Evolutionary conservation across 2,888 invertebrate species (phyloP), one percentile per base, ranked within the genome.

Genomic region (Watsonalla binaria): DNA sequence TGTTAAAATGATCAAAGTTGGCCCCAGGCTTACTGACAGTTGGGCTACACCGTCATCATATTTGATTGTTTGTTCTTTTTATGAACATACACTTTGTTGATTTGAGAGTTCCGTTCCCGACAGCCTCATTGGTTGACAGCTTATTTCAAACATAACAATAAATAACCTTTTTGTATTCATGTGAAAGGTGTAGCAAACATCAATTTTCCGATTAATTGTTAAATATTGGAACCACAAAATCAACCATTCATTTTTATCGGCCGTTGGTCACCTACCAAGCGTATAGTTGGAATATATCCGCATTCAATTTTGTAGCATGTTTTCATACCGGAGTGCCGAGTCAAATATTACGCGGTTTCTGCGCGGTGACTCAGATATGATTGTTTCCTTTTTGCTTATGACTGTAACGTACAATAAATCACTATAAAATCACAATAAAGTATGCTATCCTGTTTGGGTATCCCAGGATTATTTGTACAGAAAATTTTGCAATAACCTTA

Each of bases 301-400:
- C 59, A 52, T 58, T 58, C 52, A 56, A 57, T 63, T 58, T 53
- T 47, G 15, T 54, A 37, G 50, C 57, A 59, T 57, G 60, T 61
- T 62, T 62, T 61, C 53, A 60, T 65, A 63, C 58, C 52, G 54
- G 50, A 60, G 55, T 61, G 57, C 54, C 59, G 59, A 54, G 35
- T 49, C 54, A 59, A 64, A 64, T 51, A 60, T 56, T 24, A 24
- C 24, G 62, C 47, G 60, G 65, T 62, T 61, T 53, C 47, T 34
- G 55, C 52, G 48, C 51, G 56, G 51, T 47, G 48, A 58, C 57
- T 56, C 56, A 51, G 45, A 63, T 58, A 60, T 59, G 47, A 63
- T 63, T 59, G 60, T 52, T 55, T 60, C 49, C 52, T 53, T 53
- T 47, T 15, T 34, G 55, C 53, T 52, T 46, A 51, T 57, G 6